Base-by-base conservation (phyloP, 2,113 vertebrate genomes). In the Carlito syrichta region DNA sequence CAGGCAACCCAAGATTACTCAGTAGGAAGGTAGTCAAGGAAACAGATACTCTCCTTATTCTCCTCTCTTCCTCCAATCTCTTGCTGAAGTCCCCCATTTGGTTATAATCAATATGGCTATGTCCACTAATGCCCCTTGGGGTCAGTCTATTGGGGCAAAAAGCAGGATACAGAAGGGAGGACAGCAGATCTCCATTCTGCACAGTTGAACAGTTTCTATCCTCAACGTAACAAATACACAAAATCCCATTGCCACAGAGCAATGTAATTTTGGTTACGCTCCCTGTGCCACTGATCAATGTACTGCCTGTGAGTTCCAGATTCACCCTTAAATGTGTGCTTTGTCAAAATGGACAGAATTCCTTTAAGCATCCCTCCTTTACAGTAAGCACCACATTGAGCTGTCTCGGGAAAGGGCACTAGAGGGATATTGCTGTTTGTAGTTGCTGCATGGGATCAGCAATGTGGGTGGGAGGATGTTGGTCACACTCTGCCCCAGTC, bases 31-130 rank as follows among this genome's bases (percentile, higher is more conserved):
- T 1, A 30, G n/a, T 71, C 58, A 30, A 54, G 50, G 68, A 43
- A 30, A 68, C 1, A 0, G 5, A 71, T 2, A 32, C 2, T 7
- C 11, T n/a, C 32, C 27, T 62, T 54, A 0, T 2, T 23, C 62
- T n/a, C 43, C 17, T 45, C 40, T 45, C 68, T 74, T 40, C 60
- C 68, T 87, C 38, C 54, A 13, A 3, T 27, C 83, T 84, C 38
- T 58, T 66, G 19, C 13, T 43, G 77, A n/a, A 40, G 43, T n/a
- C 58, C 16, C 25, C 69, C 27, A 8, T 7, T 3, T 56, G n/a
- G n/a, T n/a, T n/a, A n/a, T n/a, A n/a, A n/a, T n/a, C n/a, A n/a
- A n/a, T n/a, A n/a, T n/a, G n/a, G 48, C 23, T n/a, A 25, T 54
- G 27, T 25, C 78, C 19, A 74, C 0, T 50, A 54, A 50, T 8